Evolutionary conservation across 1,140 invertebrate species (phyloP).

Genomic region (Rhynchophorus ferrugineus): DNA sequence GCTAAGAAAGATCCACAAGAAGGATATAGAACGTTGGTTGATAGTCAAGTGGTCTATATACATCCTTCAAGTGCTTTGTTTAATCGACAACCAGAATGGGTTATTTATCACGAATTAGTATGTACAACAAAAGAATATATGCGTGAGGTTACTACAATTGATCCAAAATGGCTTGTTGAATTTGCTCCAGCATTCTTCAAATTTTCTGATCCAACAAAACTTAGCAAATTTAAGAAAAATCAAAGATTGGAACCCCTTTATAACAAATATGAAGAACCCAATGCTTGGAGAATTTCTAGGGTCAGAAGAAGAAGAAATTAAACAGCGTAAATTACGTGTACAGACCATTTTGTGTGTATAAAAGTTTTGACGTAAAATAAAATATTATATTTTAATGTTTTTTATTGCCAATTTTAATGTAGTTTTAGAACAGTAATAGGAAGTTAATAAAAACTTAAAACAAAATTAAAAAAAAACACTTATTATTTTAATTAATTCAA

Average conservation of each 20-base stretch:
- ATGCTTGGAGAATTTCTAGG: slow-evolving; percentile 97
- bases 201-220: slow-evolving; percentile 97
- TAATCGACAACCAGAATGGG: slow-evolving; percentile 98
- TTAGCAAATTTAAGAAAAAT: slow-evolving; percentile 99
- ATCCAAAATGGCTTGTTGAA: slow-evolving; percentile 99
- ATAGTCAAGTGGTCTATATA: slow-evolving; percentile 98
- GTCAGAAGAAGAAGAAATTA: slow-evolving; percentile 85
- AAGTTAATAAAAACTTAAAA: too few species aligned
- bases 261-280: slow-evolving; percentile 99
- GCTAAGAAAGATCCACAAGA: slow-evolving; percentile 99
- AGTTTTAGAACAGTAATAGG: too few species aligned
- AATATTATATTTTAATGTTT: too few species aligned
- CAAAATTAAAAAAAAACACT: too few species aligned
- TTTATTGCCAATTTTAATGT: too few species aligned
- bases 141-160: slow-evolving; percentile 97
- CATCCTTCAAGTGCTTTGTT: slow-evolving; percentile 97
- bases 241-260: slow-evolving; percentile 95
- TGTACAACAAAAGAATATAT: slow-evolving; percentile 99
- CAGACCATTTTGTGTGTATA: too few species aligned
- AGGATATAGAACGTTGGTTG: slow-evolving; percentile 94
- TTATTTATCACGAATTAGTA: slow-evolving; percentile 97
- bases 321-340: too few species aligned
- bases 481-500: too few species aligned
- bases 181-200: slow-evolving; percentile 99
- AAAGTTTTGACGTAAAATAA: too few species aligned